Conservation (phyloP, 2,797 vertebrate genomes). For the Siniperca scherzeri region DNA sequence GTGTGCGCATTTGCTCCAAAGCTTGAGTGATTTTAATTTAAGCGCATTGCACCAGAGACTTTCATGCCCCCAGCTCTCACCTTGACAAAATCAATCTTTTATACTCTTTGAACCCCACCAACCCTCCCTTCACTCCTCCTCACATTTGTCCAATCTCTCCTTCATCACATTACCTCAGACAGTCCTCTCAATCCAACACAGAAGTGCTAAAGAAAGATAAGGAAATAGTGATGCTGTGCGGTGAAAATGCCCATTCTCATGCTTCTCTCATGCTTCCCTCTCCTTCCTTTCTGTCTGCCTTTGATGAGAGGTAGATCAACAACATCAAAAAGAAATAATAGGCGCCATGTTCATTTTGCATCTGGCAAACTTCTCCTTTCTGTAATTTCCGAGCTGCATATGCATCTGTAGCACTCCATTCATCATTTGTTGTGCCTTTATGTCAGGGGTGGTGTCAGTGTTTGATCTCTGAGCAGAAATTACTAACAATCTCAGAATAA, state of each 20-base stretch:
- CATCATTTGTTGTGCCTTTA: constrained; percentile 41
- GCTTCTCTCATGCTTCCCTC: neutral
- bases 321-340: constrained; percentile 66
- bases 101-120: neutral
- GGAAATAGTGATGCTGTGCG: neutral
- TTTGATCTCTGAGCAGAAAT: constrained; percentile 74
- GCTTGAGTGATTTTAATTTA: constrained; percentile 44
- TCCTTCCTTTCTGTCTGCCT: constrained; percentile 21
- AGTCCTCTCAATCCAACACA: constrained; percentile 15
- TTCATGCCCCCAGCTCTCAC: constrained; percentile 23
- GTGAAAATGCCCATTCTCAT: neutral
- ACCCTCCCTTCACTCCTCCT: constrained; percentile 2
- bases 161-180: constrained; percentile 26
- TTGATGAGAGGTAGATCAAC: constrained; percentile 60
- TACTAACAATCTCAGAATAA: constrained; percentile 51
- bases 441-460: constrained; percentile 43
- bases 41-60: constrained; percentile 33
- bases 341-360: constrained; percentile 52
- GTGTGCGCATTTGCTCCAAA: constrained; percentile 4
- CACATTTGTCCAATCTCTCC: constrained; percentile 34
- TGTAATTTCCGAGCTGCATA: constrained; percentile 60
- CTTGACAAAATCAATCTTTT: constrained; percentile 64
- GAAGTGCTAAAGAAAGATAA: constrained; percentile 25
- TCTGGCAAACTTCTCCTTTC: constrained; percentile 57
- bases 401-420: constrained; percentile 29